Evolutionary conservation across 1,140 invertebrate species (phyloP).

Genomic region (Scaptomyza graminum): DNA sequence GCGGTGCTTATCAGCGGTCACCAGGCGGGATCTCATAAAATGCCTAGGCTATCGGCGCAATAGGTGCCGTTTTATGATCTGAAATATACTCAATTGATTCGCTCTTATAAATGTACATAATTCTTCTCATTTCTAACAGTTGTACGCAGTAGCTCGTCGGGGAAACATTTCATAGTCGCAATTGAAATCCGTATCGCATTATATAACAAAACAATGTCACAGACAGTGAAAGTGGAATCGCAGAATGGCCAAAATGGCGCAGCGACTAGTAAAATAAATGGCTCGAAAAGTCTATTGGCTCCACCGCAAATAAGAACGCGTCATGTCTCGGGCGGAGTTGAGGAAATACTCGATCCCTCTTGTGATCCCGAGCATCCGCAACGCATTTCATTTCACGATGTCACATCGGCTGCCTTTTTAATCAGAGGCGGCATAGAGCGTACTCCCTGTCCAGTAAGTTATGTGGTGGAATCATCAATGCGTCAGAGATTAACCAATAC

Average conservation of each 20-base stretch:
- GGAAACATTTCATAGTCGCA: slow-evolving; percentile 5
- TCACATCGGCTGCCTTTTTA: slow-evolving; percentile 94
- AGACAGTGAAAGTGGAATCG: slow-evolving; percentile 43
- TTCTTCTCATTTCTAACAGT: slow-evolving; percentile 45
- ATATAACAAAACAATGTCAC: slow-evolving; percentile 46
- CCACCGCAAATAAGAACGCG: slow-evolving; percentile 8
- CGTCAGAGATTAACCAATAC: neutral
- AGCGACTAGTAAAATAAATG: slow-evolving; percentile 20
- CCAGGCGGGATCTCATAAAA: slow-evolving; percentile 65
- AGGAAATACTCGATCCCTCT: slow-evolving; percentile 72
- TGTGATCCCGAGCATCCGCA: slow-evolving; percentile 91
- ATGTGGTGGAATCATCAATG: neutral
- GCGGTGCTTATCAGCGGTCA: slow-evolving; percentile 59
- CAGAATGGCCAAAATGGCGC: slow-evolving; percentile 26
- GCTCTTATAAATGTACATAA: slow-evolving; percentile 56
- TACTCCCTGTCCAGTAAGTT: slow-evolving; percentile 92
- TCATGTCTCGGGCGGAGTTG: slow-evolving; percentile 48
- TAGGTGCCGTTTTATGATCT: slow-evolving; percentile 69
- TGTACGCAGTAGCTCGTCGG: slow-evolving; percentile 27
- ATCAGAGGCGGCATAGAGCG: slow-evolving; percentile 92
- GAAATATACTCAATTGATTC: slow-evolving; percentile 42
- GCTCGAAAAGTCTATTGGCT: slow-evolving; percentile 16
- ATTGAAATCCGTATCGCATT: neutral
- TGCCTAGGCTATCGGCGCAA: slow-evolving; percentile 54
- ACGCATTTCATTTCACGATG: slow-evolving; percentile 92